These are phyloP conservation scores for Argopecten irradians DNA, from an alignment of 1,140 invertebrate species.

Conservation along the genomic window DNA sequence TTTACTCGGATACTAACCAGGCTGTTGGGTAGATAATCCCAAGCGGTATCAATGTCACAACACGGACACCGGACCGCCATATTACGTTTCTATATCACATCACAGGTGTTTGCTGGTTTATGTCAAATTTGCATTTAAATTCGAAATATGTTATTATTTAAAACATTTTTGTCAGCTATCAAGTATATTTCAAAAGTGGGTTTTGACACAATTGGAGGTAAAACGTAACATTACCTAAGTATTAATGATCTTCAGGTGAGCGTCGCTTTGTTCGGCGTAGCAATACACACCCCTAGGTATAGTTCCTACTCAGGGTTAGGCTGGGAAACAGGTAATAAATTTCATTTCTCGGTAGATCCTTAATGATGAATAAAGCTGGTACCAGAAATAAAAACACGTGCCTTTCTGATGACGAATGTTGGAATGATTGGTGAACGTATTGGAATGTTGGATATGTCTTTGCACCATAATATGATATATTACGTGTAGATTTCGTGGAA, in stretches of 20 bases:
- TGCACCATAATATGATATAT: not conserved
- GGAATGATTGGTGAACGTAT: not conserved
- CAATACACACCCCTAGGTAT: slow-evolving; percentile 14
- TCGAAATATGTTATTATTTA: slow-evolving; percentile 23
- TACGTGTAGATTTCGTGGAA: not conserved
- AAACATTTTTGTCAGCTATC: slow-evolving; percentile 22
- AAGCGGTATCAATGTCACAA: not conserved
- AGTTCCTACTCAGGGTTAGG: not conserved
- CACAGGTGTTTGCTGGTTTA: not conserved
- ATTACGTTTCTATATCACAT: not conserved
- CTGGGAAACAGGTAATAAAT: slow-evolving; percentile 4
- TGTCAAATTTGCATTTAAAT: slow-evolving; percentile 19
- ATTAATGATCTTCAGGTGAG: slow-evolving; percentile 14
- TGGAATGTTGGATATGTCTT: not conserved
- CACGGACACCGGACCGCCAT: not conserved
- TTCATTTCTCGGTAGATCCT: slow-evolving; percentile 1
- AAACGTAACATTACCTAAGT: slow-evolving; percentile 18
- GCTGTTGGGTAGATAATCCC: not conserved
- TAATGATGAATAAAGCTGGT: not conserved
- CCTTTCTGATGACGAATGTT: not conserved
- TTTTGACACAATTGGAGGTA: slow-evolving; percentile 2
- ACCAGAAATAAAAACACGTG: slow-evolving; percentile 17
- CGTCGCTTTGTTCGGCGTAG: not conserved
- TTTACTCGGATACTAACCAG: not conserved
- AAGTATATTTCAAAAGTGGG: not conserved